A percentile compares a stretch with the other conserved stretches of the same genome.
Conservation (phyloP, 2,113 vertebrate genomes). For the Ictidomys tridecemlineatus region DNA sequence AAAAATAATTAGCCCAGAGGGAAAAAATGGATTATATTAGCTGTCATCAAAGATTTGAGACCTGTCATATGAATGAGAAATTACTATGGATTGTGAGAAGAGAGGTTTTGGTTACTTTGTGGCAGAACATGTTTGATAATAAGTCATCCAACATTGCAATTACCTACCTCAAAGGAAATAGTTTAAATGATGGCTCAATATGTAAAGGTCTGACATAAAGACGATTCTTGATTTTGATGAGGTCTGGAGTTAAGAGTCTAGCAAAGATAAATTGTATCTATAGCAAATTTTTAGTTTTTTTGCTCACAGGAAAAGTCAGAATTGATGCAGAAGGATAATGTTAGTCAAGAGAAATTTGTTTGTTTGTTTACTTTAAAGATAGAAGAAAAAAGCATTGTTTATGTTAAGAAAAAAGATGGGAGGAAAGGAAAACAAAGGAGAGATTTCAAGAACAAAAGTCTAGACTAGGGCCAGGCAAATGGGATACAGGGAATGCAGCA, state of each 20-base stretch:
- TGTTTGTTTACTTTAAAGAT: background rate
- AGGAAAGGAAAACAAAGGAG: background rate
- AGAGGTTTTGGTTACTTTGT: background rate
- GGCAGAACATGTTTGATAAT: background rate
- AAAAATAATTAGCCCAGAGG: background rate
- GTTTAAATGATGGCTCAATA: background rate
- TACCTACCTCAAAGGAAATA: background rate
- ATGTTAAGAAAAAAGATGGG: background rate
- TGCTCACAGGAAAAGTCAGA: background rate
- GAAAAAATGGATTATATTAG: background rate
- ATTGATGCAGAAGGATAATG: background rate
- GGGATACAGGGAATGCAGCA: background rate
- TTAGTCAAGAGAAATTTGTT: background rate
- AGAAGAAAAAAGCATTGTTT: background rate
- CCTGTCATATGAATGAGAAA: conserved; percentile 12
- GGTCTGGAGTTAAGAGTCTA: background rate
- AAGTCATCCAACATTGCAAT: background rate
- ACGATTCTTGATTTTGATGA: background rate
- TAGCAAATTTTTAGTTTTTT: background rate
- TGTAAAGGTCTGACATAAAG: background rate
- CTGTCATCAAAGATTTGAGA: background rate
- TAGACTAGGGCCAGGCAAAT: background rate
- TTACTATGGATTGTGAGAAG: background rate
- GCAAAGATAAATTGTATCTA: background rate
- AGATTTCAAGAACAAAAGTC: background rate